Evolutionary conservation across 2,113 vertebrate species (phyloP), one percentile per base, ranked within the genome.

Genomic region (Ancistrus triradiatus): DNA sequence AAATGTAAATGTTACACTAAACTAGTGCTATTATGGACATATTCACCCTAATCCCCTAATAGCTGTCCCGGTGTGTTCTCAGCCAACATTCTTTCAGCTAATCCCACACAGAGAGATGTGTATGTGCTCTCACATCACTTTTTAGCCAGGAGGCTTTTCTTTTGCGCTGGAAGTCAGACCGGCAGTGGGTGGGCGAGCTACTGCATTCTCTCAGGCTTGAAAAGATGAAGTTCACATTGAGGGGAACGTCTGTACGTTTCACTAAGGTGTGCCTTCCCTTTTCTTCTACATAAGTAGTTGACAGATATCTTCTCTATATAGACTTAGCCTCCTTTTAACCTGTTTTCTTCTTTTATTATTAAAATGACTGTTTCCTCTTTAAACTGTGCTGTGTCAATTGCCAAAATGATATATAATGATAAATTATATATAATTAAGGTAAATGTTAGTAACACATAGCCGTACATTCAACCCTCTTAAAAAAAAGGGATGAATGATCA

Each of bases 61-160:
- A 31, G 15, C 27, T 40, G 38, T 46, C 56, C 56, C 44, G 56
- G 17, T 59, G 38, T 28, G 40, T 31, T 11, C 6, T 59, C 43
- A 46, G 15, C 25, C 17, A 1, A 59, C 56, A 59, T 59, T 59
- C 56, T 59, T 59, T 44, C 10, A 59, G 18, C 6, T 28, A 31
- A 59, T 44, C 25, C 28, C 35, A 38, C 40, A 14, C 15, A 19
- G 25, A 59, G n/a, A 59, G 35, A 38, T 38, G 35, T 46, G 42
- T 59, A 27, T 2, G 28, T 18, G 25, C 40, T 44, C 56, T 19
- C 24, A 59, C 24, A 17, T 44, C 25, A 1, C 40, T 19, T 59
- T n/a, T 59, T 59, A 46, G 40, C 56, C 25, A 28, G 38, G 15
- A 59, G 56, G 56, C 56, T 59, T 59, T 59, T 59, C 40, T 59